A percentile compares a stretch with the other conserved stretches of the same genome.
These are phyloP conservation scores for Apeira syringaria DNA, from an alignment of 2,888 invertebrate genomes.

Conservation along the genomic window DNA sequence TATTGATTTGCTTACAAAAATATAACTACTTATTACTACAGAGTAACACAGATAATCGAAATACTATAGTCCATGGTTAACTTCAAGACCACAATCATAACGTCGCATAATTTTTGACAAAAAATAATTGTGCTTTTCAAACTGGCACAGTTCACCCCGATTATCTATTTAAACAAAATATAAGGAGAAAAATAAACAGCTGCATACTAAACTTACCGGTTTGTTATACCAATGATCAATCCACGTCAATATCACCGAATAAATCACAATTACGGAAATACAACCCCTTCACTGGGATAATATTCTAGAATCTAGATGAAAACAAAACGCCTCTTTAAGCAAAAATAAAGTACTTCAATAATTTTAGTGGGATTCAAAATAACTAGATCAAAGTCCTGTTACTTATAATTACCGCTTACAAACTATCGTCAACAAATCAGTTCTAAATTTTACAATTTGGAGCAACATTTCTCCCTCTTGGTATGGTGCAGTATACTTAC, in stretches of 20 bases:
- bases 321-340: constrained; percentile 45
- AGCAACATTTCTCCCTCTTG: constrained; percentile 39
- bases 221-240: constrained; percentile 9
- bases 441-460: constrained; percentile 57
- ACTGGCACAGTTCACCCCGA: constrained; percentile 6
- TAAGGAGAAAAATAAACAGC: constrained; percentile 7
- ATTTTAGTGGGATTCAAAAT: constrained; percentile 42
- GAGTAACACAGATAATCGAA: constrained; percentile 64
- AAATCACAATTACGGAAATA: constrained; percentile 17
- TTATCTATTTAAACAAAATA: constrained; percentile 32
- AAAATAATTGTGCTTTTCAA: constrained; percentile 1
- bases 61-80: constrained; percentile 36
- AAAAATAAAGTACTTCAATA: constrained; percentile 35
- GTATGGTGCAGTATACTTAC: constrained; percentile 37
- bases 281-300: constrained; percentile 6
- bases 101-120: too few species aligned
- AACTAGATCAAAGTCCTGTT: constrained; percentile 46
- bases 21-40: constrained; percentile 71
- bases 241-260: constrained; percentile 8
- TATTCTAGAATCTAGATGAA: constrained; percentile 16
- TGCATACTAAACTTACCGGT: constrained; percentile 1
- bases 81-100: too few species aligned
- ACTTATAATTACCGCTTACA: constrained; percentile 66
- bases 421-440: constrained; percentile 69
- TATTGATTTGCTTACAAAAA: constrained; percentile 65